These are phyloP conservation scores for Clarias fuscus DNA, from an alignment of 2,797 vertebrate species.

Conservation along the genomic window DNA sequence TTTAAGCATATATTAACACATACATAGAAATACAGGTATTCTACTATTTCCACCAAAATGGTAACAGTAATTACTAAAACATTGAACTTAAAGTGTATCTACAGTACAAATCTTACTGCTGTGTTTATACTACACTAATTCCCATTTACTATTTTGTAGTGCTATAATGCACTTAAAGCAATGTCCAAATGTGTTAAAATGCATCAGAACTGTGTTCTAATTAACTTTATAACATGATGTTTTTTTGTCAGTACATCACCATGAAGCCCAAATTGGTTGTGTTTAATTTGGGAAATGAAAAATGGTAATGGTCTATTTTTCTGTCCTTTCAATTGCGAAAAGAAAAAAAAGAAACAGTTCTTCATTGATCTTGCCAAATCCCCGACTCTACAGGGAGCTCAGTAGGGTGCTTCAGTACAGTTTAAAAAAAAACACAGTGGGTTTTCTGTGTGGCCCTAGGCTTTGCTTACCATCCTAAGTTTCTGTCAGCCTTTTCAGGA, in stretches of 20 bases:
- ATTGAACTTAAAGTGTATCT: background rate
- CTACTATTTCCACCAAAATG: background rate
- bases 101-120: background rate
- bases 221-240: background rate
- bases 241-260: too few relatives aligned
- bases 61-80: background rate
- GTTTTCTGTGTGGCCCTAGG: slow-evolving; percentile 24
- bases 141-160: too few relatives aligned
- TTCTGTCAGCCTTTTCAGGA: slow-evolving; percentile 54
- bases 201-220: background rate
- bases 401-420: slow-evolving; percentile 60
- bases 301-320: background rate
- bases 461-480: slow-evolving; percentile 19
- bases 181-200: background rate
- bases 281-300: background rate
- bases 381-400: slow-evolving; percentile 34
- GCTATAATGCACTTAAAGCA: background rate
- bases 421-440: background rate
- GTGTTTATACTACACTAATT: background rate
- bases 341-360: slow-evolving; percentile 13
- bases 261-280: background rate
- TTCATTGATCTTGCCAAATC: slow-evolving; percentile 27
- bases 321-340: background rate
- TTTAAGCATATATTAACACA: background rate
- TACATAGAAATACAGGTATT: background rate